Base-by-base conservation (phyloP, 2,888 invertebrate species). In the Dioctria rufipes region DNA sequence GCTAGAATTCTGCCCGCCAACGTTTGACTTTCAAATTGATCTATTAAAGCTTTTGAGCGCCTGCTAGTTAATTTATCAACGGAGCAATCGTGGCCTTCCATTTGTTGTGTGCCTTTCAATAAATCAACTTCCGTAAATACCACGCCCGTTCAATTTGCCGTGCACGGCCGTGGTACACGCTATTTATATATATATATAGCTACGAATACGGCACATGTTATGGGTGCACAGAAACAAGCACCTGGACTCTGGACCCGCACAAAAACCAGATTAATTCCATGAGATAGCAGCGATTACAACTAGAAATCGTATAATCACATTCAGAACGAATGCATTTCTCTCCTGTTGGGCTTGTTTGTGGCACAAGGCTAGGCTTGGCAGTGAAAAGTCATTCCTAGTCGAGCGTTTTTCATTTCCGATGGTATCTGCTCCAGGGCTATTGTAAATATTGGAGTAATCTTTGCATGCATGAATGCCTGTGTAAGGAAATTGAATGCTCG, bases 51-150 rank as follows among this genome's bases (percentile, higher is more conserved):
- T 46, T 11, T 46, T 63, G 46, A 9, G 63, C 61, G 63, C 60
- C 54, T 60, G 60, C 61, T 60, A 25, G 75, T 75, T 46, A 61
- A 75, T 75, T 75, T 61, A 75, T 75, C 75, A 75, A 54, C 58
- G 60, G 42, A 42, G 77, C 77, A 63, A 77, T 63, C 63, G 77
- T n/a, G 77, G 63, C 77, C 42, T 69, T 73, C 73, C 51, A 73
- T 73, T 78, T 77, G 46, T 77, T 77, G 46, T 61, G 37, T 77
- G 77, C 37, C 78, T 78, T 78, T 78, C 67, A 67, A 78, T 78
- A 78, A 78, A 78, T 78, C 78, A 78, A 78, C 78, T 78, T 78
- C 78, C 78, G 78, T 67, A 78, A 78, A 54, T 66, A 25, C 78
- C 78, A 78, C 78, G 78, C 78, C 78, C 67, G 78, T 66, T 43